Evolutionary conservation across 2,888 invertebrate genomes (phyloP), one percentile per base, ranked within the genome.

Genomic region (Ochlodes sylvanus): DNA sequence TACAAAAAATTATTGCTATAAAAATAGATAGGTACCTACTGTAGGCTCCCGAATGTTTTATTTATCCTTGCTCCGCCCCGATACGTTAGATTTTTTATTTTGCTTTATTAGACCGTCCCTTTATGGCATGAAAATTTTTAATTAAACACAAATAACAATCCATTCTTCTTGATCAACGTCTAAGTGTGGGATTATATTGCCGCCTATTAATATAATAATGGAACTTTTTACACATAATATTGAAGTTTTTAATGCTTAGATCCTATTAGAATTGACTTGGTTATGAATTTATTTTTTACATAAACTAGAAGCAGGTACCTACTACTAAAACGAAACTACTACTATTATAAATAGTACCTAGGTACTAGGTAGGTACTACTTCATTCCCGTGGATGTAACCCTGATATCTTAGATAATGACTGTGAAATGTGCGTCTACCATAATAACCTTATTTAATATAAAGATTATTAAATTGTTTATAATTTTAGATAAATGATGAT

Each of bases 61-160:
- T 67, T 81, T 79, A 79, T 78, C 78, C 44, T 68, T 50, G 64
- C 67, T 68, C 67, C 71, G 72, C 77, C 76, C 77, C 62, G 68
- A 68, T 72, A 69, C 64, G 67, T 70, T 71, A 60, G 71, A 77
- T 79, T 81, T 76, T 79, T 68, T 47, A 70, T 69, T 72, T 66
- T 68, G 54, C 19, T 75, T 79, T 83, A 85, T 86, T 84, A 84
- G 77, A 81, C 80, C 74, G 79, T 79, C 76, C 80, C 82, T 82
- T 88, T 88, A 89, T 84, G 87, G 84, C 88, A 89, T 89, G 85
- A 90, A 89, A 89, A 87, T 85, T 81, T 77, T 88, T 89, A 90
- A 90, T 90, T 90, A 89, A 88, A 90, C 87, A 87, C 85, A 87
- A 90, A 88, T 86, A 87, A 81, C 81, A 83, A 80, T 82, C 82